Percentiles rank a stretch among this genome's conserved stretches.
These are phyloP conservation scores for Perizoma flavofasciatum DNA, from an alignment of 2,888 invertebrate species.

Conservation along the genomic window DNA sequence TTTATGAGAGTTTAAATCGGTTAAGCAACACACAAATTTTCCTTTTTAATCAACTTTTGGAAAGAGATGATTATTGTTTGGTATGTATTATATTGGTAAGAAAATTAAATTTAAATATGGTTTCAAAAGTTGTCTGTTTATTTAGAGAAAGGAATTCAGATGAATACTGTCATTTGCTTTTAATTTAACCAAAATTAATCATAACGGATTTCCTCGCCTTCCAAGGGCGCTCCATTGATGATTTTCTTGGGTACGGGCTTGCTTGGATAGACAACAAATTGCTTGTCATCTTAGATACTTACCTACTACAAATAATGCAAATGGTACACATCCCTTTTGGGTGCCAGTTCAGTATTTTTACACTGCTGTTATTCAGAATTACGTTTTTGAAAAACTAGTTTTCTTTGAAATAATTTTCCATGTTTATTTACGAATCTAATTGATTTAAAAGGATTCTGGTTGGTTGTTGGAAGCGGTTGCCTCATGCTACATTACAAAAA, in stretches of 20 bases:
- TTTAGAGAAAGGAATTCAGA: constrained; percentile 15
- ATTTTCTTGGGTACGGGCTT: constrained; percentile 17
- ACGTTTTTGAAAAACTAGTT: too few species aligned
- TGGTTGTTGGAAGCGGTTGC: too few species aligned
- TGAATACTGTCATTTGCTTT: constrained; percentile 26
- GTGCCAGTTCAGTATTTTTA: constrained; percentile 5
- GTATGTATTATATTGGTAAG: too few species aligned
- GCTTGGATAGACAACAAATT: constrained; percentile 28
- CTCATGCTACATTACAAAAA: too few species aligned
- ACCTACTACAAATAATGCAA: constrained; percentile 14
- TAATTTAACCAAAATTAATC: constrained; percentile 32
- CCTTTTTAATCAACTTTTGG: too few species aligned
- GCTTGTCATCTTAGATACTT: constrained; percentile 15
- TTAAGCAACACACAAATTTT: too few species aligned
- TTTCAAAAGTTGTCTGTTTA: background rate
- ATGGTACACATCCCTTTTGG: background rate
- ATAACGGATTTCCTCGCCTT: constrained; percentile 9
- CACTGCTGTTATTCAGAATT: background rate
- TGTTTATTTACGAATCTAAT: too few species aligned
- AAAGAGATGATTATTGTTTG: too few species aligned
- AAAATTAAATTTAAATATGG: too few species aligned
- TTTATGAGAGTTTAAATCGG: too few species aligned
- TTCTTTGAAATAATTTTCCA: too few species aligned
- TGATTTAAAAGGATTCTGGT: too few species aligned
- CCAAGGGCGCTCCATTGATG: constrained; percentile 18